Evolutionary conservation across 2,888 invertebrate species (phyloP), one percentile per base, ranked within the genome.

Genomic region (Chrysina gloriosa): DNA sequence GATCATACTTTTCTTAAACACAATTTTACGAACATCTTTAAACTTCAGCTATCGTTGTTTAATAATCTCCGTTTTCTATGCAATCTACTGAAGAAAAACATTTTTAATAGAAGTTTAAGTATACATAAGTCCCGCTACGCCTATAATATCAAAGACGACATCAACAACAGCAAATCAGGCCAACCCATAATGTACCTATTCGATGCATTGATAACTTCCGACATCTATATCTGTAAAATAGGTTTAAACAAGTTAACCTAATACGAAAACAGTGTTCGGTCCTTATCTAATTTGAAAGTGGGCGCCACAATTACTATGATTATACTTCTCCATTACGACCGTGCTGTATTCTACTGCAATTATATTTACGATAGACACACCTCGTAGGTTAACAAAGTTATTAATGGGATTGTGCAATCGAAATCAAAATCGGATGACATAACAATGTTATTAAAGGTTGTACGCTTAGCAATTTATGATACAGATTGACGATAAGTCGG

Each of bases 321-420:
- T 58, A 58, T 39, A 58, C 25, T 58, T 25, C 25, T 25, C 36
- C 11, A 25, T 58, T 36, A 39, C 58, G 25, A 39, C 25, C 39
- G 39, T 36, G 39, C 25, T 14, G 23, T 39, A 39, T 39, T 7
- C 50, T 50, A 50, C 50, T 27, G 16, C 14, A 4, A 27, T 50
- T 50, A 16, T 58, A 25, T 39, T 58, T 58, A 58, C 39, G 21
- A 11, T 58, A 39, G 58, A 23, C 58, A 58, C 58, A 58, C 58
- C 58, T 58, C 7, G 25, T 39, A 11, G 39, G 39, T 39, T 58
- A 25, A 25, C 39, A 58, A 16, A 58, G 16, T 52, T 52, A 52
- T 31, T 52, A 52, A 52, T 31, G 31, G 16, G 6, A 29, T 52
- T 52, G 29, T 31, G 19, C 52, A 52, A 52, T 52, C 52, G 14